Conservation (phyloP, 1,140 invertebrate species). For the Myzus persicae region DNA sequence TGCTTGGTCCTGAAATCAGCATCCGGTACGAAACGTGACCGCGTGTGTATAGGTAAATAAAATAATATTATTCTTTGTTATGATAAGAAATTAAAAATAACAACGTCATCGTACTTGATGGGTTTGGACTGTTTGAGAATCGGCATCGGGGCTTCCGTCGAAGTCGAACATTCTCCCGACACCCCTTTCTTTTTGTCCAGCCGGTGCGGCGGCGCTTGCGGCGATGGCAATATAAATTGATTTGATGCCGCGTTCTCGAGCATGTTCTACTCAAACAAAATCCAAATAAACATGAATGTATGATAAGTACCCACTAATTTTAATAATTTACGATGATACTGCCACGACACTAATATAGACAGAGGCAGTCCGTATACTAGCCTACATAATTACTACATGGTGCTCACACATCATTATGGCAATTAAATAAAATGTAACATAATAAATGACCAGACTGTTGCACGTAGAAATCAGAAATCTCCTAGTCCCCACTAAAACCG, state of each 20-base stretch:
- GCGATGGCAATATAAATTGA: not conserved
- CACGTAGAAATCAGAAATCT: too few species aligned
- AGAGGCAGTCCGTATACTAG: too few species aligned
- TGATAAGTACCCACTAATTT: not conserved
- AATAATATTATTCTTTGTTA: not conserved
- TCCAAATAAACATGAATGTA: not conserved
- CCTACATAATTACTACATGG: too few species aligned
- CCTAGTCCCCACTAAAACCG: too few species aligned
- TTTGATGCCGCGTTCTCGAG: not conserved
- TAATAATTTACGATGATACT: too few species aligned
- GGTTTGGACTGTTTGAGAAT: slow-evolving; percentile 38
- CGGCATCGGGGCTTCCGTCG: not conserved
- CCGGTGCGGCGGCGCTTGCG: not conserved
- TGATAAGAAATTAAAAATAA: not conserved
- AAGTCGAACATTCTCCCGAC: slow-evolving; percentile 48
- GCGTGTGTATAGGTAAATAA: not conserved
- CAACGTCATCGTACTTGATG: not conserved
- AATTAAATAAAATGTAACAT: too few species aligned
- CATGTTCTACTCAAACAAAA: not conserved
- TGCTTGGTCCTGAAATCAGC: slow-evolving; percentile 69
- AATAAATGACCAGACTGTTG: too few species aligned
- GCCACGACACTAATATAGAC: not conserved
- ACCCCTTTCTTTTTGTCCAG: slow-evolving; percentile 50
- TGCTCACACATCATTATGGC: too few species aligned
- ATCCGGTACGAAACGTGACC: not conserved